Evolutionary conservation across 2,797 vertebrate species (phyloP).

Genomic region (Halcyon smyrnensis): DNA sequence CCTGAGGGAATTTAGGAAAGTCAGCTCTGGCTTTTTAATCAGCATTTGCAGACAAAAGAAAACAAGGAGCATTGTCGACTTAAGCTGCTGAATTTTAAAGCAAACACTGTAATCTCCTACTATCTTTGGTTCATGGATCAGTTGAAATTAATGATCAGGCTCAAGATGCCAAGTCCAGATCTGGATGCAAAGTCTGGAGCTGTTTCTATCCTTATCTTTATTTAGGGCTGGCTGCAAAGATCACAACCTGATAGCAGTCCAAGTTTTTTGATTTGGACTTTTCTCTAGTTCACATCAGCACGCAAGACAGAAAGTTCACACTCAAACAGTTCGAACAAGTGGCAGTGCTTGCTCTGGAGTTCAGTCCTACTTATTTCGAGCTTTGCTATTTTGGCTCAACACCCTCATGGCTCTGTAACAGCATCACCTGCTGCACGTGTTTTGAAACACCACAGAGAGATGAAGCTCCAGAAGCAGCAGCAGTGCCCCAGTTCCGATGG

Average conservation of each 20-base stretch:
- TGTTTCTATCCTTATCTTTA: not conserved
- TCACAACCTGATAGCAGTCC: not conserved
- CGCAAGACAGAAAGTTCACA: not conserved
- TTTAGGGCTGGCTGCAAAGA: not conserved
- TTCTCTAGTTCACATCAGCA: not conserved
- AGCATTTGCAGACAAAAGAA: slow-evolving; percentile 51
- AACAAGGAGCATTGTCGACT: slow-evolving; percentile 25
- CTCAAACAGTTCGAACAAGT: not conserved
- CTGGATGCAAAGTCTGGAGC: not conserved
- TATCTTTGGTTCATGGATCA: not conserved
- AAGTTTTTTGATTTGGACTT: not conserved
- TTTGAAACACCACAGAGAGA: not conserved
- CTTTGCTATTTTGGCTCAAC: not conserved
- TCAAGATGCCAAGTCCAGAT: slow-evolving; percentile 16
- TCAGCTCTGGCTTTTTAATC: slow-evolving; percentile 55
- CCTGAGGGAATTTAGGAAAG: slow-evolving; percentile 27
- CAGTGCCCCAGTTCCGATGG: not conserved
- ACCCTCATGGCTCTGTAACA: not conserved
- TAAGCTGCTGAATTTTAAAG: slow-evolving; percentile 37
- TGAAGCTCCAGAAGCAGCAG: not conserved
- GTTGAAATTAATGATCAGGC: not conserved
- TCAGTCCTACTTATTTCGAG: not conserved
- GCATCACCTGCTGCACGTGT: not conserved
- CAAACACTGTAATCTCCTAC: slow-evolving; percentile 9
- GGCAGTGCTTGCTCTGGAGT: not conserved